phyloP scores from a whole-genome alignment of 2,888 invertebrate species.

The Ectemnius cavifrons region DNA sequence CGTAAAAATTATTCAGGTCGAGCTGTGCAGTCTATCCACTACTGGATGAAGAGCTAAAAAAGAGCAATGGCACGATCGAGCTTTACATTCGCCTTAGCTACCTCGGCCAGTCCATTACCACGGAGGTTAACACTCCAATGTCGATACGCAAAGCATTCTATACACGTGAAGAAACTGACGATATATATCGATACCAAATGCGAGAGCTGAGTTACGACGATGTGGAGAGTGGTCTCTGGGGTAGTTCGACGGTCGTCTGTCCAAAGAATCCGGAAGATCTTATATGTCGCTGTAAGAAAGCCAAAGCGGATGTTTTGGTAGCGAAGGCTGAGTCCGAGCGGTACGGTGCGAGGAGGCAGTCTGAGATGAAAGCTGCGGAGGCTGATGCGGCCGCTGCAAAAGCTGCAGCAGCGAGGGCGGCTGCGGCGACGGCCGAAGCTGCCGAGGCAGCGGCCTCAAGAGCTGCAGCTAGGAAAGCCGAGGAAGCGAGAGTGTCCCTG shows the following conservation, averaged over 20 bases:
- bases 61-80: slow-evolving; percentile 54
- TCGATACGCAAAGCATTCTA: slow-evolving; percentile 54
- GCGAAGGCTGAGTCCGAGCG: neutral
- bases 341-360: no score
- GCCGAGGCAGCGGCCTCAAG: no score
- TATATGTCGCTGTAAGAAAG: slow-evolving; percentile 41
- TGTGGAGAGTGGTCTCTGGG: slow-evolving; percentile 56
- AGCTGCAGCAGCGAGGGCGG: no score
- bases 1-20: slow-evolving; percentile 57
- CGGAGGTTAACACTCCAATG: slow-evolving; percentile 61
- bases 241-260: slow-evolving; percentile 43
- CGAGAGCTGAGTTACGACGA: slow-evolving; percentile 57
- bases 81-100: slow-evolving; percentile 68
- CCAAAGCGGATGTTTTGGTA: neutral
- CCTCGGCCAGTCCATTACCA: slow-evolving; percentile 67
- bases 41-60: slow-evolving; percentile 50
- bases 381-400: no score
- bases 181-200: slow-evolving; percentile 63
- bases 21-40: slow-evolving; percentile 60
- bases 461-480: no score
- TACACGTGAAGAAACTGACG: slow-evolving; percentile 64
- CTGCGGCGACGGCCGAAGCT: no score
- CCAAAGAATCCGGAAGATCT: slow-evolving; percentile 33
- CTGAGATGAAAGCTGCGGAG: no score
- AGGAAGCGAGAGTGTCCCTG: neutral